Evolutionary conservation across 2,797 vertebrate genomes (phyloP), one percentile per base, ranked within the genome.

Genomic region (Danio kyathit): DNA sequence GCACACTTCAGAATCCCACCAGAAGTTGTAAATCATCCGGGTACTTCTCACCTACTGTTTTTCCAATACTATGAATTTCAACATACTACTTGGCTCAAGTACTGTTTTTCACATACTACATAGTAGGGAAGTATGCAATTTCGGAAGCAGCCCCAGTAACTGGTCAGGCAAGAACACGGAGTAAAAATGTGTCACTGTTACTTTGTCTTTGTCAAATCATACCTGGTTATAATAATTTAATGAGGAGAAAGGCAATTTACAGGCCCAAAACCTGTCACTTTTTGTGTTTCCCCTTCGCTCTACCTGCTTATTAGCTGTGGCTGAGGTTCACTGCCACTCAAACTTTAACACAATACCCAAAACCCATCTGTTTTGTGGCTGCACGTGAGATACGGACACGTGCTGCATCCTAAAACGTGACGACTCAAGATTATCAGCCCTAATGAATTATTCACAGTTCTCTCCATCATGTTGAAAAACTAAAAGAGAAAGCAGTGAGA

Each of bases 391-490:
- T 11, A 40, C 7, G 1, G 40, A 66, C n/a, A 77, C 38, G 21
- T 72, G 78, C 60, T 29, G 29, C 11, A 17, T 29, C 72, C 70
- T 65, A 41, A 80, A 76, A 76, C 49, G 48, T 70, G 82, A 76
- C 60, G 11, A 51, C 40, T 29, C 17, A 43, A 70, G 21, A 80
- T 56, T 10, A 57, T 64, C 72, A 56, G 29, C 43, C 11, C 40
- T 69, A 59, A 71, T 80, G 51, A 59, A 71, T 79, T 76, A 67
- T 76, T 80, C 57, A 83, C 19, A 48, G 48, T n/a, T 52, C 56
- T 29, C 40, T 71, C 44, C 14, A 29, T 71, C 65, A 44, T 65
- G 64, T 13, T 19, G 41, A 64, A 56, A 73, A 77, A 19, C 14
- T 9, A 9, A 60, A n/a, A 48, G 61, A 69, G 44, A 63, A 66